Evolutionary conservation across 2,797 vertebrate genomes (phyloP), one percentile per base, ranked within the genome.

Genomic region (Sardinella longiceps): DNA sequence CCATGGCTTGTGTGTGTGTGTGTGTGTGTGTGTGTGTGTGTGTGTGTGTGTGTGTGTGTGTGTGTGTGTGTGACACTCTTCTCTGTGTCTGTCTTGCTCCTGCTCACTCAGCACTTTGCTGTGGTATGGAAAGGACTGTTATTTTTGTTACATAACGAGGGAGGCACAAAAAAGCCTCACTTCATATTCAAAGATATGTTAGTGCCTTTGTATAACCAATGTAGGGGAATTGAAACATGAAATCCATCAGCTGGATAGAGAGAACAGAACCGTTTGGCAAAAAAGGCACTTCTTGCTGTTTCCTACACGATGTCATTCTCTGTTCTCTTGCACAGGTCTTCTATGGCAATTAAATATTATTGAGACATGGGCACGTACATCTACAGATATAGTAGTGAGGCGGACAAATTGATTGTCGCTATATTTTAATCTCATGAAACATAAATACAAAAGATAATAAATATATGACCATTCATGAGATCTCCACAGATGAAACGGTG

Each of bases 121-220:
- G 46, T 82, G 45, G 50, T 82, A 81, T 58, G 50, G 81, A 81
- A 81, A 85, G 83, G 84, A 87, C 84, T 88, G 83, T 85, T 85
- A 77, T 43, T 74, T 39, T 80, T 80, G 74, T 83, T 86, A 80
- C 14, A 81, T 82, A 12, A 53, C n/a, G 37, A 80, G 81, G 81
- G 48, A 84, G 84, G 50, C 48, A 70, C 46, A 50, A 39, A 77
- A 77, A 77, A 10, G 77, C 81, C 74, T 81, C 81, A 81, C 30
- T 84, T 82, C 53, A 80, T 46, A 83, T 86, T 80, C 66, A 37
- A 85, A 85, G 48, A 50, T 82, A 77, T 84, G 86, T 39, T 56
- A 83, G 89, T 89, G 87, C 88, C 88, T 89, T 90, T 87, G 39
- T 84, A 81, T 43, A 84, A 80, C 28, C 33, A 56, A 23, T 37